Conservation (phyloP, 2,888 invertebrate genomes). For the Macrosoma leucophasiata region DNA sequence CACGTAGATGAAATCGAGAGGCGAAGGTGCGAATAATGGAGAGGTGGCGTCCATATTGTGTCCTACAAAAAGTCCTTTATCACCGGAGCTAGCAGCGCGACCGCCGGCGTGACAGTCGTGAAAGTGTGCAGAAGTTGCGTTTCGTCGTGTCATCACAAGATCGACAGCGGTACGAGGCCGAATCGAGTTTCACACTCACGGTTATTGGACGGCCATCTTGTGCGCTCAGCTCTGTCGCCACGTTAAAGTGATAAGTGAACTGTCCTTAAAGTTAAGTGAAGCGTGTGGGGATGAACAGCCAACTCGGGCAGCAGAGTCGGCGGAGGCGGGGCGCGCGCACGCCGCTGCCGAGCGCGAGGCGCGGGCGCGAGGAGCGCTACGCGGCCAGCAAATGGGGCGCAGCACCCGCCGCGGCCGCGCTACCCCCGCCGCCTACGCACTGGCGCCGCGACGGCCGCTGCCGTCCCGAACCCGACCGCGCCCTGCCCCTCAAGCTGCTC, state of each 20-base stretch:
- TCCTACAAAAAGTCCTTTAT: slow-evolving; percentile 63
- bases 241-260: slow-evolving; percentile 50
- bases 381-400: slow-evolving; percentile 90
- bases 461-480: slow-evolving; percentile 68
- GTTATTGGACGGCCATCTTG: slow-evolving; percentile 68
- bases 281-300: slow-evolving; percentile 42
- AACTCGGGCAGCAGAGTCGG: slow-evolving; percentile 39
- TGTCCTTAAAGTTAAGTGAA: slow-evolving; percentile 34
- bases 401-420: slow-evolving; percentile 84
- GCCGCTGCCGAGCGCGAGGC: slow-evolving; percentile 35
- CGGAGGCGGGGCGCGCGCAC: slow-evolving; percentile 43
- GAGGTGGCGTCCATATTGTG: slow-evolving; percentile 66
- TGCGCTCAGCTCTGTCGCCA: slow-evolving; percentile 45
- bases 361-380: slow-evolving; percentile 52
- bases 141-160: slow-evolving; percentile 72
- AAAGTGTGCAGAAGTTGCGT: slow-evolving; percentile 66
- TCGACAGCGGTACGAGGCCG: slow-evolving; percentile 67
- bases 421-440: slow-evolving; percentile 87
- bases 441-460: slow-evolving; percentile 78
- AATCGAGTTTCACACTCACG: slow-evolving; percentile 35
- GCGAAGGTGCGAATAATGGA: slow-evolving; percentile 70
- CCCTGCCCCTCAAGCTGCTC: slow-evolving; percentile 78
- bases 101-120: slow-evolving; percentile 62
- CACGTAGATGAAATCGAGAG: slow-evolving; percentile 72
- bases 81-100: slow-evolving; percentile 71